Percentiles rank a stretch among this genome's conserved stretches.
These are phyloP conservation scores for Monoplex corrugatus DNA, from an alignment of 2,888 invertebrate species.

Conservation along the genomic window DNA sequence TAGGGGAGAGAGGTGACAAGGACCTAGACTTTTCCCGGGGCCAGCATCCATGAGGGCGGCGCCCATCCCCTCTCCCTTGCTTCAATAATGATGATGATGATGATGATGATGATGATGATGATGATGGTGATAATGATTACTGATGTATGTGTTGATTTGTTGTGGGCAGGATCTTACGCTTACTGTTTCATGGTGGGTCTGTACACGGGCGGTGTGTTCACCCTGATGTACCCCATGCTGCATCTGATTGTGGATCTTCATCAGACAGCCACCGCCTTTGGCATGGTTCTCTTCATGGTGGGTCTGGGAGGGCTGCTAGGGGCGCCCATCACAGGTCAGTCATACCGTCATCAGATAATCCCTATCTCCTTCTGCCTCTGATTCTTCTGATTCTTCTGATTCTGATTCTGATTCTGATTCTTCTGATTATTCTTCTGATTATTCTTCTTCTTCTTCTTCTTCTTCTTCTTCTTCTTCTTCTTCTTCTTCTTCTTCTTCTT, in stretches of 20 bases:
- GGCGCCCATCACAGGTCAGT: conserved; percentile 12
- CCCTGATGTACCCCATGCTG: background rate
- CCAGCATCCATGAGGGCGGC: no score
- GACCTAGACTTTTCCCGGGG: no score
- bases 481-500: background rate
- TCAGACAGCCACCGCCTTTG: background rate
- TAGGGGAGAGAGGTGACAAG: no score
- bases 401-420: no score
- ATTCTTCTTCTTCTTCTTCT: background rate
- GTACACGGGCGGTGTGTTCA: background rate
- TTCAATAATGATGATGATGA: no score
- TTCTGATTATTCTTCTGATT: no score
- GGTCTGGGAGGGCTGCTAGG: conserved; percentile 22
- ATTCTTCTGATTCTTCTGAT: no score
- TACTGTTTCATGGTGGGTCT: conserved; percentile 12
- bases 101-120: no score
- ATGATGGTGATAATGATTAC: no score
- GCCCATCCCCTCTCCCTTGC: no score
- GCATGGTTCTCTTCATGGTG: background rate
- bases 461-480: background rate
- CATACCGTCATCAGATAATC: background rate
- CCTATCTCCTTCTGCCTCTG: no score
- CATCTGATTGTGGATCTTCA: background rate
- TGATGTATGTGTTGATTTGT: no score
- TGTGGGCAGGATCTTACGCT: background rate